A percentile compares a stretch with the other conserved stretches of the same genome.
Evolutionary conservation across 2,888 invertebrate species (phyloP).

Genomic region (Orchesellides sinensis): DNA sequence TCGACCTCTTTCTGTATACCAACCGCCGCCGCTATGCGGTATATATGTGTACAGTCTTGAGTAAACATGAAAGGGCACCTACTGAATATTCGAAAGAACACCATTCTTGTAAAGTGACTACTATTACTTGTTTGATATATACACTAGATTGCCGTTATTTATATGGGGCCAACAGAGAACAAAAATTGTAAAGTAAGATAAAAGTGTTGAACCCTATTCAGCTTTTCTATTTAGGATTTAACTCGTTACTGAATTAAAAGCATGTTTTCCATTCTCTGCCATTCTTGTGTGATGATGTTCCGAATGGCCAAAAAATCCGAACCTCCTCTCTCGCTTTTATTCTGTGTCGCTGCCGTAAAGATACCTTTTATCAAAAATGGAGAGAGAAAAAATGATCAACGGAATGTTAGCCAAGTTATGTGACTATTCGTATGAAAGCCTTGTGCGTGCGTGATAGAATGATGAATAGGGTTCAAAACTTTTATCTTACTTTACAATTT

Average conservation of each 20-base stretch:
- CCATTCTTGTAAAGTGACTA: too few relatives aligned
- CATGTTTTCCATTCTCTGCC: slow-evolving; percentile 5
- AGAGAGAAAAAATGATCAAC: background rate
- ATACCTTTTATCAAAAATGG: slow-evolving; percentile 3
- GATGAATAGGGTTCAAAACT: too few relatives aligned
- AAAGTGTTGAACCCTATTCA: too few relatives aligned
- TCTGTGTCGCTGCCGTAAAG: slow-evolving; percentile 4
- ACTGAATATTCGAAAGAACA: background rate
- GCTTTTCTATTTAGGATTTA: background rate
- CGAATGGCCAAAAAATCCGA: too few relatives aligned
- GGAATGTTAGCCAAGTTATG: background rate
- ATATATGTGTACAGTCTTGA: too few relatives aligned
- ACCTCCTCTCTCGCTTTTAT: background rate
- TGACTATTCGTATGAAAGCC: background rate
- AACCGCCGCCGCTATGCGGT: slow-evolving; percentile 1
- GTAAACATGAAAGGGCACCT: background rate
- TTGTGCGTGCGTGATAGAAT: slow-evolving; percentile 28
- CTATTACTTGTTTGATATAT: too few relatives aligned
- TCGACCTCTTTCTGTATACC: slow-evolving; percentile 3
- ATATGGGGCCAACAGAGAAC: slow-evolving; percentile 8
- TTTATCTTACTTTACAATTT: background rate
- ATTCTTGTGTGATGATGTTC: background rate
- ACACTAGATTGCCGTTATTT: background rate
- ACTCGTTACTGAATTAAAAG: slow-evolving; percentile 27
- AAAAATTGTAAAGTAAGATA: background rate